Evolutionary conservation across 2,888 invertebrate species (phyloP).

Genomic region (Tetragonula carbonaria): DNA sequence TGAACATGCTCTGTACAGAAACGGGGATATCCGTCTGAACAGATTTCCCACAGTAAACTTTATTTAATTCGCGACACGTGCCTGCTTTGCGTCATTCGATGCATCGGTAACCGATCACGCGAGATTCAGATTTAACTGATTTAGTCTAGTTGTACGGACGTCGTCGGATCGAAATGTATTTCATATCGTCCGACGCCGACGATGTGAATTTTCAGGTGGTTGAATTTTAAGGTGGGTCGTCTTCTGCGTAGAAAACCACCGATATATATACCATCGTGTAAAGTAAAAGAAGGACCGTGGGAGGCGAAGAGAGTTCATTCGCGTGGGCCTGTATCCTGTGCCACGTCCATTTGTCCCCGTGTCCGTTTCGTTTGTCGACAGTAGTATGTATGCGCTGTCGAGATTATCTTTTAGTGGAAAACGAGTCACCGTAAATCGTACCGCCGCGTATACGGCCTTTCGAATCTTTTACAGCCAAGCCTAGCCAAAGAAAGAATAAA

Average conservation of each 20-base stretch:
- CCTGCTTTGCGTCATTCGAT: too few relatives aligned
- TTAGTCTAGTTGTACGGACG: neutral
- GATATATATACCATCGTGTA: slow-evolving; percentile 54
- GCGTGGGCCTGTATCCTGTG: slow-evolving; percentile 74
- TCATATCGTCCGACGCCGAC: neutral
- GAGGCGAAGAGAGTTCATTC: slow-evolving; percentile 71
- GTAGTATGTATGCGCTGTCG: slow-evolving; percentile 67
- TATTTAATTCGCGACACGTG: too few relatives aligned
- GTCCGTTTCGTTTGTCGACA: slow-evolving; percentile 69
- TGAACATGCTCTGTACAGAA: neutral
- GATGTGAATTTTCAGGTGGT: slow-evolving; percentile 56
- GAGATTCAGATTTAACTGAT: slow-evolving; percentile 1
- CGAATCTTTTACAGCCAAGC: neutral
- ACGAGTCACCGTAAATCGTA: slow-evolving; percentile 63
- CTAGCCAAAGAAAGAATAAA: slow-evolving; percentile 19
- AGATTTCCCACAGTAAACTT: neutral
- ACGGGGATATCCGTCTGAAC: neutral
- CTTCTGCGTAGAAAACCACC: slow-evolving; percentile 47
- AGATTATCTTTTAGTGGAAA: slow-evolving; percentile 64
- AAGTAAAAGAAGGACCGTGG: slow-evolving; percentile 73
- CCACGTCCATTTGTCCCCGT: slow-evolving; percentile 74
- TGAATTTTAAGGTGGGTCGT: slow-evolving; percentile 37
- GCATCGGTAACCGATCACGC: neutral
- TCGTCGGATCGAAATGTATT: slow-evolving; percentile 15
- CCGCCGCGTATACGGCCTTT: slow-evolving; percentile 37